A percentile compares a stretch with the other conserved stretches of the same genome.
These are phyloP conservation scores for Rhamnusium bicolor DNA, from an alignment of 2,888 invertebrate species.

Conservation along the genomic window DNA sequence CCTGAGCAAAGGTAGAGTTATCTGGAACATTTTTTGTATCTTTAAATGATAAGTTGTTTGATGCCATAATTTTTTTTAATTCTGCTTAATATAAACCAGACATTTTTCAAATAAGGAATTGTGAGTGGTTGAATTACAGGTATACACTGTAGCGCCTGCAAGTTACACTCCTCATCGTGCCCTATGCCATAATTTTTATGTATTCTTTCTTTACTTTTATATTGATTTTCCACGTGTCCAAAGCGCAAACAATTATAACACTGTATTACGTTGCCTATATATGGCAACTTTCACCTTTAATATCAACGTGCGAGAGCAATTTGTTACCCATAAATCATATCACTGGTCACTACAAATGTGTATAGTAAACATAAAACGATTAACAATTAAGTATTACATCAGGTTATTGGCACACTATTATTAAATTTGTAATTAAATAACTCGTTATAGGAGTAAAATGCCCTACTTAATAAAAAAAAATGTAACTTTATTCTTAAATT, in stretches of 20 bases:
- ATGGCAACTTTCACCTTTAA: not conserved
- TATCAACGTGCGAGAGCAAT: not conserved
- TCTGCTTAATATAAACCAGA: not conserved
- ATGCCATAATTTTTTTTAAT: not conserved
- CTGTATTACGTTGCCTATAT: not conserved
- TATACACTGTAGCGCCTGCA: not conserved
- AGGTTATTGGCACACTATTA: too few relatives aligned
- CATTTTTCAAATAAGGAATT: not conserved
- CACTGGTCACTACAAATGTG: not conserved
- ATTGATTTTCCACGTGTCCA: not conserved
- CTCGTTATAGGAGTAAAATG: too few relatives aligned
- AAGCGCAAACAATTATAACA: not conserved
- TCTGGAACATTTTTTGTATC: not conserved
- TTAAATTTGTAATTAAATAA: too few relatives aligned
- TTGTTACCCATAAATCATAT: not conserved
- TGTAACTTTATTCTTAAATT: too few relatives aligned
- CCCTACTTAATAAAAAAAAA: too few relatives aligned
- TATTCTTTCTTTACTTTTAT: not conserved
- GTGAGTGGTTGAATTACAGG: not conserved
- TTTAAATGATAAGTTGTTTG: not conserved
- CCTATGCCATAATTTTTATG: not conserved
- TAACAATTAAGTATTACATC: too few relatives aligned
- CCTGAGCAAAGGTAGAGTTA: not conserved
- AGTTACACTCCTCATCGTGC: not conserved
- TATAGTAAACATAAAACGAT: too few relatives aligned